A percentile compares a stretch with the other conserved stretches of the same genome.
Conservation (phyloP, 2,888 invertebrate genomes). For the Phengaris arion region DNA sequence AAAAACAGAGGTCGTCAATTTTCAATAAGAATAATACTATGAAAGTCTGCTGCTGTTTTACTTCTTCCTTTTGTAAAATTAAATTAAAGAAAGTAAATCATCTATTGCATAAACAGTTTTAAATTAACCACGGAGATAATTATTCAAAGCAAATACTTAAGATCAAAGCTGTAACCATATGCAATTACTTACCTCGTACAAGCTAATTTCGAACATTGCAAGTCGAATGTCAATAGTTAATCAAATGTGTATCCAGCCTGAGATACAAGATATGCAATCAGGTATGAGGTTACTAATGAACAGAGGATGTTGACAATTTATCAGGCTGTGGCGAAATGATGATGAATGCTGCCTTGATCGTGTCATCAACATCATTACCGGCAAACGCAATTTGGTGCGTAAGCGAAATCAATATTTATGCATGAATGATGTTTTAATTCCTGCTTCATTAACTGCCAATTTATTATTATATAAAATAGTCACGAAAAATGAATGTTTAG, state of each 20-base stretch:
- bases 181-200: conserved; percentile 26
- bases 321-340: conserved; percentile 5
- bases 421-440: too few species aligned
- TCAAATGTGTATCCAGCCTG: conserved; percentile 38
- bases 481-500: too few species aligned
- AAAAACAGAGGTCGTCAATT: background rate
- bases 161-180: conserved; percentile 20
- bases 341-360: background rate
- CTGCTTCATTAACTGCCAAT: too few species aligned
- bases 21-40: background rate
- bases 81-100: background rate
- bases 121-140: background rate
- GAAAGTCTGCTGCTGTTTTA: background rate
- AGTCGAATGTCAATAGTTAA: conserved; percentile 40
- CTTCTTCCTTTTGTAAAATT: background rate
- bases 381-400: background rate
- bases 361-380: conserved; percentile 6
- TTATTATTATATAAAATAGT: too few species aligned
- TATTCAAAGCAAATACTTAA: conserved; percentile 1
- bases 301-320: conserved; percentile 31
- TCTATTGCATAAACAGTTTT: background rate
- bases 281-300: conserved; percentile 45
- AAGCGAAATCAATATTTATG: background rate
- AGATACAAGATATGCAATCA: conserved; percentile 37
- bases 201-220: conserved; percentile 31